Base-by-base conservation (phyloP, 92 coral and sea anemone species). In the Phenganax marumi region DNA sequence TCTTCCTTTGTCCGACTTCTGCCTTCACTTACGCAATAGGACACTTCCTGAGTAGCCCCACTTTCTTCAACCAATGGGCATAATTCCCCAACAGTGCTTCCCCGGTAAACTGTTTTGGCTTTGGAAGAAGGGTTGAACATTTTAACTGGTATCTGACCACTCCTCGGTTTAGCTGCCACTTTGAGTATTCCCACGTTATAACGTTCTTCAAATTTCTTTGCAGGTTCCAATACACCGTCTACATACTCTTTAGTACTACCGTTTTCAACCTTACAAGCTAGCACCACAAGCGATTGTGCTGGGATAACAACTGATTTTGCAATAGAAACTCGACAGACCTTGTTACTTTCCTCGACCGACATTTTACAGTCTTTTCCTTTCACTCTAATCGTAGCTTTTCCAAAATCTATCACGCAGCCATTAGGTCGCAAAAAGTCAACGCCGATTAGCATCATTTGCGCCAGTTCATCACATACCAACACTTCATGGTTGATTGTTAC, bases 361-460 rank as follows among this genome's bases (percentile, higher is more conserved):
- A 81, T 61, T 43, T 25, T 52, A 49, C 57, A 26, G 25, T 81
- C 62, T 39, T 81, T 65, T 47, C 85, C 73, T 70, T 6, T 22
- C 7, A 8, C 46, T 8, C 39, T 33, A 22, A 6, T 22, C 74
- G 23, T 68, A n/a, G n/a, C 73, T 26, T 81, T 81, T 50, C 50
- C 78, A 68, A 81, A 81, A 68, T 81, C 85, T 39, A 81, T 58
- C 62, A 52, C 60, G 63, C 85, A 81, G 8, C 64, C 21, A 0
- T 81, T 0, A 18, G 85, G 85, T 68, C 52, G 33, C 80, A 81
- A 55, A 55, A 81, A 81, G 65, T 81, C 85, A 33, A 68, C 56
- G 64, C 85, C 79, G 47, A 80, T 66, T 63, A 68, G 64, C 85
- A 68, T 81, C 55, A 49, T 68, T 50, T 80, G 84, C 75, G 81